phyloP scores from a whole-genome alignment of 2,113 vertebrate genomes.

The Sinocyclocheilus grahami region DNA sequence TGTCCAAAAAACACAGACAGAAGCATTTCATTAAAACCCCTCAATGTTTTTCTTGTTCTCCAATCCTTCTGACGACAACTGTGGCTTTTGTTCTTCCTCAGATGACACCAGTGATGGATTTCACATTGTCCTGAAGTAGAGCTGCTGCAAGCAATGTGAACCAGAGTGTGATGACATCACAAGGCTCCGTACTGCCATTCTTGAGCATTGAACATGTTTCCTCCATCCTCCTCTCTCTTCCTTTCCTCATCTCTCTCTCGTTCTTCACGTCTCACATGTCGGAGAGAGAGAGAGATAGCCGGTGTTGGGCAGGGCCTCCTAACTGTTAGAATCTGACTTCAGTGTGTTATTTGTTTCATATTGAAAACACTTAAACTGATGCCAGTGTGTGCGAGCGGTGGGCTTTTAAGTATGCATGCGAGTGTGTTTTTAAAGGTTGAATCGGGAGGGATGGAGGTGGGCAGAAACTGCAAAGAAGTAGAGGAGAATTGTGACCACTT shows the following conservation, averaged over 20 bases:
- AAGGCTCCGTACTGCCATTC: conserved; percentile 66
- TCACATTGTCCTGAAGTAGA: conserved; percentile 95
- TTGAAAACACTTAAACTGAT: conserved; percentile 80
- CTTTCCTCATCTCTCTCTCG: conserved; percentile 48
- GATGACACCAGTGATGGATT: conserved; percentile 92
- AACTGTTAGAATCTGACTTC: conserved; percentile 87
- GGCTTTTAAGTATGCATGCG: conserved; percentile 46
- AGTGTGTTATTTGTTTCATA: conserved; percentile 83
- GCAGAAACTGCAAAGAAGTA: conserved; percentile 14
- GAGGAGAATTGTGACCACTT: conserved; percentile 26
- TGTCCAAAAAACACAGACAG: background rate
- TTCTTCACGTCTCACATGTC: conserved; percentile 48
- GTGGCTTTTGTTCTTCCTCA: conserved; percentile 63
- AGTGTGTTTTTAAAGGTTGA: conserved; percentile 53
- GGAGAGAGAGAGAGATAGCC: conserved; percentile 50
- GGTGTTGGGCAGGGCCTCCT: conserved; percentile 73
- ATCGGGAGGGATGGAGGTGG: conserved; percentile 41
- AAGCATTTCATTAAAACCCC: background rate
- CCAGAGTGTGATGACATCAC: conserved; percentile 57
- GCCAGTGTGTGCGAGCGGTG: conserved; percentile 31
- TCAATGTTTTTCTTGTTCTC: background rate
- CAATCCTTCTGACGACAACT: background rate
- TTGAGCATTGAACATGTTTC: conserved; percentile 65
- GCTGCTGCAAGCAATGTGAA: background rate
- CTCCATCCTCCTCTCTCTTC: conserved; percentile 55